Evolutionary conservation across 2,888 invertebrate species (phyloP).

Genomic region (Hetaerina titia): DNA sequence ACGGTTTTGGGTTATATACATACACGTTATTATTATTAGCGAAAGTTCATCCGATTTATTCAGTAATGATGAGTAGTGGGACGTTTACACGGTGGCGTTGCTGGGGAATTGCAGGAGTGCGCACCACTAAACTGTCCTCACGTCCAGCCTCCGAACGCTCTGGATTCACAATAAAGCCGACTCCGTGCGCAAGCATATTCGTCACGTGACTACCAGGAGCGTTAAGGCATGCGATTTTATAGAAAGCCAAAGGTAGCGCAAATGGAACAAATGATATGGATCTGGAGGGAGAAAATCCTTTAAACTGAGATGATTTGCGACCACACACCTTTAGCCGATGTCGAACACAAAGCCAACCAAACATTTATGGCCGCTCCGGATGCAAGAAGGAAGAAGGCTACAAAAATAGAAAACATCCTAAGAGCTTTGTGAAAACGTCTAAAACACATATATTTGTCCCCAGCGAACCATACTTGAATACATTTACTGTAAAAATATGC

Average conservation of each 20-base stretch:
- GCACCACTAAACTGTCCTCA: too few species aligned
- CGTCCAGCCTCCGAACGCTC: too few species aligned
- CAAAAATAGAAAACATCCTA: not conserved
- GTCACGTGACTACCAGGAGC: not conserved
- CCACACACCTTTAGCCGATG: not conserved
- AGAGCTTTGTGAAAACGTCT: not conserved
- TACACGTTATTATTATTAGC: not conserved
- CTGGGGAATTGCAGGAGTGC: not conserved
- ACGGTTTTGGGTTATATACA: not conserved
- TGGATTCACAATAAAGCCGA: too few species aligned
- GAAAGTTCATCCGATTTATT: not conserved
- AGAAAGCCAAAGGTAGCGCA: not conserved
- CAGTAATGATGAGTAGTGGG: not conserved
- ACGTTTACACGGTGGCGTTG: not conserved
- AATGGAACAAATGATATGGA: not conserved
- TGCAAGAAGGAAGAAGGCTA: not conserved
- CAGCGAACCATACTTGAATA: not conserved
- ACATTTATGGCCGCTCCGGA: not conserved
- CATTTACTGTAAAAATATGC: not conserved
- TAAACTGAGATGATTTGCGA: not conserved
- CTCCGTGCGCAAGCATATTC: not conserved
- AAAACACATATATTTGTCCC: not conserved
- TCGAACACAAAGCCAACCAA: not conserved
- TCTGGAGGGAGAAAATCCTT: not conserved
- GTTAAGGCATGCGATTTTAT: not conserved